Evolutionary conservation across 2,797 vertebrate species (phyloP).

Genomic region (Harpagifer antarcticus): DNA sequence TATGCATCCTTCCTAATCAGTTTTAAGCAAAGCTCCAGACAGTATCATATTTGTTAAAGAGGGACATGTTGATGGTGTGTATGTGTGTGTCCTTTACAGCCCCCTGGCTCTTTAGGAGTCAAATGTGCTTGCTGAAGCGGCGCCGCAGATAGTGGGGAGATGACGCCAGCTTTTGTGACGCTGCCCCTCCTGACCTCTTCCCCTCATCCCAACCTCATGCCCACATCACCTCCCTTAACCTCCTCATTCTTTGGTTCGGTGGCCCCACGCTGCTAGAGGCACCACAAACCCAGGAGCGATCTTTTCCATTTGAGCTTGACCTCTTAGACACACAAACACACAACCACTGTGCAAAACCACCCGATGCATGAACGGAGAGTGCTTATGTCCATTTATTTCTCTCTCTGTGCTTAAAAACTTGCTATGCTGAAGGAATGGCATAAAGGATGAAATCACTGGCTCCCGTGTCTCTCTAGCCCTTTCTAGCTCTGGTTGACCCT

Average conservation of each 20-base stretch:
- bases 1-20: slow-evolving; percentile 31
- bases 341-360: slow-evolving; percentile 10
- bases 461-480: slow-evolving; percentile 19
- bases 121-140: slow-evolving; percentile 46
- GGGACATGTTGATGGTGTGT: slow-evolving; percentile 18
- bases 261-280: slow-evolving; percentile 52
- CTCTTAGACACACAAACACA: slow-evolving; percentile 20
- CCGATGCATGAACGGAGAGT: background rate
- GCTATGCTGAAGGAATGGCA: slow-evolving; percentile 24
- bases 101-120: slow-evolving; percentile 36
- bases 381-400: background rate
- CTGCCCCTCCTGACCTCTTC: slow-evolving; percentile 20
- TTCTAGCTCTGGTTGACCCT: slow-evolving; percentile 48
- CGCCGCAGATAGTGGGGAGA: slow-evolving; percentile 38
- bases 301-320: slow-evolving; percentile 58
- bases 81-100: slow-evolving; percentile 23
- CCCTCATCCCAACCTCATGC: slow-evolving; percentile 43
- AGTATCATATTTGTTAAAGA: slow-evolving; percentile 61
- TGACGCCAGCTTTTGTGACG: slow-evolving; percentile 41
- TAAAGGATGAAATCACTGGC: slow-evolving; percentile 31
- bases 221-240: slow-evolving; percentile 59
- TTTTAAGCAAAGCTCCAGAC: slow-evolving; percentile 50
- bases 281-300: slow-evolving; percentile 54
- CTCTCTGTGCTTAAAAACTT: slow-evolving; percentile 13
- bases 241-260: slow-evolving; percentile 54